Evolutionary conservation across 2,888 invertebrate genomes (phyloP).

Genomic region (Linnaemya vulpina): DNA sequence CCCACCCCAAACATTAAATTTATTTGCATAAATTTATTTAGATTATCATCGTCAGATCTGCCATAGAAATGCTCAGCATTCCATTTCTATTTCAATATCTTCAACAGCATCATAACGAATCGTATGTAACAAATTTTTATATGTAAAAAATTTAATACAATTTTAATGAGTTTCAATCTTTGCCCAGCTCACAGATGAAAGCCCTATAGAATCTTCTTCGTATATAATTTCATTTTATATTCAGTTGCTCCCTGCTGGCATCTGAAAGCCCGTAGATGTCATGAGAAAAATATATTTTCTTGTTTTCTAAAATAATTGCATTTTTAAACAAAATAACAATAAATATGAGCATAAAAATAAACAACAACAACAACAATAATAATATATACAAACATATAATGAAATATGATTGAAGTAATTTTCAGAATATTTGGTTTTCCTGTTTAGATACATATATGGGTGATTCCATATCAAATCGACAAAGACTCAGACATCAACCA

Average conservation of each 20-base stretch:
- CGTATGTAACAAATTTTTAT: conserved; percentile 22
- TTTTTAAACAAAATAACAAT: conserved; percentile 15
- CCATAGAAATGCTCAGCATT: conserved; percentile 16
- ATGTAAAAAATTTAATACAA: conserved; percentile 5
- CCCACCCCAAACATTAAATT: background rate
- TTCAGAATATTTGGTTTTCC: background rate
- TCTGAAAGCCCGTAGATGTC: background rate
- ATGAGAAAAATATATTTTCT: background rate
- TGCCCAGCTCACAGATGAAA: background rate
- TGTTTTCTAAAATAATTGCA: conserved; percentile 15
- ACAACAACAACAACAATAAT: background rate
- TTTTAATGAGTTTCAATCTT: conserved; percentile 35
- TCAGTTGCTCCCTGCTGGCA: background rate
- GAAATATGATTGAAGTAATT: conserved; percentile 16
- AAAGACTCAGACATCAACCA: too few species aligned
- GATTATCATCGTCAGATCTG: background rate
- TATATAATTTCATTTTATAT: conserved; percentile 5
- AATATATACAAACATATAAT: background rate
- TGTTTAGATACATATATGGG: background rate
- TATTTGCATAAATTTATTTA: conserved; percentile 27
- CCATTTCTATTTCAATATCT: background rate
- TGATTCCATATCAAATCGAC: too few species aligned
- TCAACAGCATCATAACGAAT: background rate
- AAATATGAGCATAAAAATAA: background rate
- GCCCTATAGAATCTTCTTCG: background rate